A percentile compares a stretch with the other conserved stretches of the same genome.
Evolutionary conservation across 2,113 vertebrate species (phyloP).

Genomic region (Athene noctua): DNA sequence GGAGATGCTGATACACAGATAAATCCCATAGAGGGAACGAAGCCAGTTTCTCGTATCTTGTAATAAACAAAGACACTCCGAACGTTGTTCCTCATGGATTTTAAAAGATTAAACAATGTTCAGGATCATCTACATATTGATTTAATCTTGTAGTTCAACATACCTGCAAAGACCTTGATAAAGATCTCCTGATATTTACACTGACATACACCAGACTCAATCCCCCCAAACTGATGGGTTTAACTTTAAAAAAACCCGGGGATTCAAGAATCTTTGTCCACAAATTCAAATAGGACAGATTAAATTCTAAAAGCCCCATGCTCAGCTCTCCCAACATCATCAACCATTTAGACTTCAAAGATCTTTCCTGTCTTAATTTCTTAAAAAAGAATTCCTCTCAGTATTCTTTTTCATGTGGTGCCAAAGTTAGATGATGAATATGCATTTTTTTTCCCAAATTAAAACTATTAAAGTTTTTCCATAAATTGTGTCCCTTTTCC

Average conservation of each 20-base stretch:
- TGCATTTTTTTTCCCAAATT: neutral
- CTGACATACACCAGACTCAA: neutral
- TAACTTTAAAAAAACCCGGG: neutral
- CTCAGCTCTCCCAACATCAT: neutral
- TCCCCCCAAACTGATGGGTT: neutral
- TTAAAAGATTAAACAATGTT: neutral
- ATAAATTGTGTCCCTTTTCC: neutral
- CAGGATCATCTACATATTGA: neutral
- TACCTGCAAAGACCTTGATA: neutral
- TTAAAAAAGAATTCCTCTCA: no score
- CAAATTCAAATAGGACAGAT: neutral
- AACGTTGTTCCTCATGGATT: neutral
- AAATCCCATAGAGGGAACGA: neutral
- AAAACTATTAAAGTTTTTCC: neutral
- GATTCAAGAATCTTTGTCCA: neutral
- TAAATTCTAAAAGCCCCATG: neutral
- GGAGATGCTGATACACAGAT: neutral
- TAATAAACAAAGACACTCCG: neutral
- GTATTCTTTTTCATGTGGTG: neutral
- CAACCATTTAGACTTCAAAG: neutral
- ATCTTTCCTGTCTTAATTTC: neutral
- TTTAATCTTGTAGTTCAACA: neutral
- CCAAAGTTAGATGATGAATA: neutral
- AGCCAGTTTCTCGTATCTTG: neutral
- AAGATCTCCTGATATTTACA: neutral